Percentiles rank a stretch among this genome's conserved stretches.
Conservation (phyloP, 2,113 vertebrate species). For the Tyrannus savana region DNA sequence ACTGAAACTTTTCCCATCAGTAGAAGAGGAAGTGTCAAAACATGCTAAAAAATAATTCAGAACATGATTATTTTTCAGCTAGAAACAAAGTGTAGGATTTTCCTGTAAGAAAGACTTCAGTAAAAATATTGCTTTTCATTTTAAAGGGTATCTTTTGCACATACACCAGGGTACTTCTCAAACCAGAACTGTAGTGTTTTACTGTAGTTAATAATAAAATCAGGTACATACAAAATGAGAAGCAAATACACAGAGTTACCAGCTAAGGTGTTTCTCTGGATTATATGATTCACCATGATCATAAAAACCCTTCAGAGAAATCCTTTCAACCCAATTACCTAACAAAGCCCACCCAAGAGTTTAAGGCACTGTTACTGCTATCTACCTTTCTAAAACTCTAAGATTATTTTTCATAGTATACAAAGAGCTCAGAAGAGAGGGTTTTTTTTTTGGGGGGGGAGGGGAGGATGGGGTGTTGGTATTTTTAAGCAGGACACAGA, state of each 20-base stretch:
- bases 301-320: neutral
- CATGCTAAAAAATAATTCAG: neutral
- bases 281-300: rapidly evolving
- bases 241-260: neutral
- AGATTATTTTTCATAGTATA: neutral
- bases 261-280: neutral
- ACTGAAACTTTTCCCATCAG: neutral
- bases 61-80: neutral
- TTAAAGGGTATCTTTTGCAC: neutral
- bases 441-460: too few relatives aligned
- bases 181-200: too few relatives aligned
- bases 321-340: neutral
- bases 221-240: neutral
- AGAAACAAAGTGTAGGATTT: neutral
- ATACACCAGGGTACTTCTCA: neutral
- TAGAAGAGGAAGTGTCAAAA: neutral
- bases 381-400: neutral
- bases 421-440: neutral
- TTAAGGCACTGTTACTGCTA: neutral
- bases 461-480: neutral
- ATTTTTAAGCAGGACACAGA: neutral
- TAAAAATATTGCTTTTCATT: neutral
- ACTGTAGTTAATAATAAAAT: neutral
- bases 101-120: neutral
- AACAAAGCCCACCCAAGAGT: neutral